Evolutionary conservation across 2,888 invertebrate genomes (phyloP), one percentile per base, ranked within the genome.

Genomic region (Selenia dentaria): DNA sequence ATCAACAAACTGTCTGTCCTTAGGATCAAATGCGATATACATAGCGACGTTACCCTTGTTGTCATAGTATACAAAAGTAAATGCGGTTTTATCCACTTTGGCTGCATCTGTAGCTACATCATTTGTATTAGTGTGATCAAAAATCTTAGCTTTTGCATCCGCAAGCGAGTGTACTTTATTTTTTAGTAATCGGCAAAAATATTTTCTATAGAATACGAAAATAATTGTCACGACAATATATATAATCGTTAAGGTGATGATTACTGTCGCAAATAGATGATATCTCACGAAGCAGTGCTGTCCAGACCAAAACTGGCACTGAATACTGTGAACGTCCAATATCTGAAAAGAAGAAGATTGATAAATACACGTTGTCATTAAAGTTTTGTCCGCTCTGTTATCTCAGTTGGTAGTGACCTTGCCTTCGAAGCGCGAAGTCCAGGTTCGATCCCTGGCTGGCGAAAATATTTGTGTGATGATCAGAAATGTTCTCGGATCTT

Each of bases 1-100:
- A 2, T 74, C 54, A 2, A 87, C 75, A 54, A 89, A 88, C 43
- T 83, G 81, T 56, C 82, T 77, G 31, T 89, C 89, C 9, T 64
- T 65, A 40, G 22, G 10, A 38, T 51, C 50, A 14, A 28, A 45
- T 12, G 18, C 20, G 9, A 51, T 24, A 11, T 45, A 25, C 41
- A 48, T 33, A 8, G 37, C 37, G 0, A 37, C 11, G 6, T 33
- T 28, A 6, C 33, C 33, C 1, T 25, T 25, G 20, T 41, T 4
- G 27, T 37, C 41, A 14, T 38, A 34, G 12, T 41, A 41, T 6
- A 37, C 13, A 22, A 8, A 6, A 18, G 37, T 16, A 42, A 42
- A 8, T 10, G 28, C 24, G 12, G 33, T 29, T 11, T 37, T 29
- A 31, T 46, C 33, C 11, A 26, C 8, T 22, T 22, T 10, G 1